Evolutionary conservation across 2,888 invertebrate genomes (phyloP).

Genomic region (Melanargia galathea): DNA sequence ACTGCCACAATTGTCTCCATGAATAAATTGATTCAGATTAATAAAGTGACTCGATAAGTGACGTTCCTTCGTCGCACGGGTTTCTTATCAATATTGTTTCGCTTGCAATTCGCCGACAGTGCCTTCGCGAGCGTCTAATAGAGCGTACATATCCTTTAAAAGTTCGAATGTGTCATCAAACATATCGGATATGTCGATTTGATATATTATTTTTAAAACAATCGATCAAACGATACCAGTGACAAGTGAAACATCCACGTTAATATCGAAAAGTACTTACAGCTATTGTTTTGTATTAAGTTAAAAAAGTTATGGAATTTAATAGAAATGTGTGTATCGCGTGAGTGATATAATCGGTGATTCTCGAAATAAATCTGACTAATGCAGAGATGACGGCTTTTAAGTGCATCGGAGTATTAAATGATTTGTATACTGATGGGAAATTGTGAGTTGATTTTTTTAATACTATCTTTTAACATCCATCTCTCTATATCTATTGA

Average conservation of each 20-base stretch:
- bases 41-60: slow-evolving; percentile 73
- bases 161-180: slow-evolving; percentile 36
- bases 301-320: slow-evolving; percentile 22
- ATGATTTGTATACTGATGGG: slow-evolving; percentile 72
- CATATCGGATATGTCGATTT: slow-evolving; percentile 5
- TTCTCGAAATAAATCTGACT: slow-evolving; percentile 58
- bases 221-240: slow-evolving; percentile 4
- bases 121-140: slow-evolving; percentile 55
- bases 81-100: slow-evolving; percentile 73
- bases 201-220: slow-evolving; percentile 14
- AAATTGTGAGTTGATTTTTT: slow-evolving; percentile 65
- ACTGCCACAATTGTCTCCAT: slow-evolving; percentile 66
- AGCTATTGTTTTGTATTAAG: background rate
- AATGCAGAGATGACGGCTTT: slow-evolving; percentile 68
- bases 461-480: background rate
- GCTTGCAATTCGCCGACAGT: slow-evolving; percentile 67
- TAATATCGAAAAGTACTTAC: background rate
- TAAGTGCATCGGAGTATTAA: slow-evolving; percentile 58
- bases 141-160: slow-evolving; percentile 54
- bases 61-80: slow-evolving; percentile 51
- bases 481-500: no score
- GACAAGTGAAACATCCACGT: slow-evolving; percentile 3
- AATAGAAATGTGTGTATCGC: slow-evolving; percentile 40
- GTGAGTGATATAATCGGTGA: slow-evolving; percentile 36
- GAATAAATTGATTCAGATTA: slow-evolving; percentile 78